Evolutionary conservation across 2,113 vertebrate species (phyloP), one percentile per base, ranked within the genome.

Genomic region (Tupaia tana): DNA sequence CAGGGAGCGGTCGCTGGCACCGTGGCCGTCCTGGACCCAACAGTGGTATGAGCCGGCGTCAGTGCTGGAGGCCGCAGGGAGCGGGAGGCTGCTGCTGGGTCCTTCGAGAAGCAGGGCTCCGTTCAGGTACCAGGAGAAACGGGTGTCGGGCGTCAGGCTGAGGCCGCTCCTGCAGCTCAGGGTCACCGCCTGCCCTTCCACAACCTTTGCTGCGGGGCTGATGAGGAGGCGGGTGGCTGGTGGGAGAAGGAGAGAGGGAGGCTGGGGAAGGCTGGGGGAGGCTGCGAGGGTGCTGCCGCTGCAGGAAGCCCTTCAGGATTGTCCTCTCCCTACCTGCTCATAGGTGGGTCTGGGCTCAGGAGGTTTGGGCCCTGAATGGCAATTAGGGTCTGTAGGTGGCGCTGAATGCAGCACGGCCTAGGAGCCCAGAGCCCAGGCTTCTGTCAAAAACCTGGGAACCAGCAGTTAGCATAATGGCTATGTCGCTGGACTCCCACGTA

Each of bases 71-170:
- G 97, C 34, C 0, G 0, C 56, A 0, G 93, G 82, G 82, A 98
- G 96, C 0, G 0, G 9, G 0, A 98, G 96, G 89, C 71, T 20
- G 2, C n/a, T 58, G 11, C 77, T n/a, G 0, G 95, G 20, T 0
- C 89, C 63, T 18, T 97, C 95, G 0, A 20, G 95, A 19, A 98
- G 66, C 91, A 79, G 8, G 6, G 24, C 25, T 54, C 98, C 97
- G 0, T 98, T 98, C 90, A 91, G 96, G 93, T 98, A 99, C 98
- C 98, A 99, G 77, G 92, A 22, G 90, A 98, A 98, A 20, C 81
- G 95, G 2, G 64, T 61, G 52, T 96, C 92, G 1, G 79, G 69
- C 0, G 0, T 56, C 0, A 0, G 0, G 0, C 52, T 92, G 43
- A 19, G 7, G 24, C 97, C 63, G 4, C 97, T 96, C 78, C 91